Evolutionary conservation across 2,888 invertebrate genomes (phyloP).

Genomic region (Synergus japonicus): DNA sequence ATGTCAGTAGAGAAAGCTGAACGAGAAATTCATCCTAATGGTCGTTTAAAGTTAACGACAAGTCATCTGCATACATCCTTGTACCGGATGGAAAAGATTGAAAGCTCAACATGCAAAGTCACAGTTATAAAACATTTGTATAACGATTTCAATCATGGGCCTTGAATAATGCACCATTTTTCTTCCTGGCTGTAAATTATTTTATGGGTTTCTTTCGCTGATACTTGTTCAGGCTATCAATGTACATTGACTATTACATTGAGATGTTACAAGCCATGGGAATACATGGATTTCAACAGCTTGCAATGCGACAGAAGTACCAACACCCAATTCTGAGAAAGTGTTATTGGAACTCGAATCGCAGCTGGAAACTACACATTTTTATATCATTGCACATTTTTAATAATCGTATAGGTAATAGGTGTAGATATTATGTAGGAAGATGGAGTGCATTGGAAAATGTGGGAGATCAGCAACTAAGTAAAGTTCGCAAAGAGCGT

Average conservation of each 20-base stretch:
- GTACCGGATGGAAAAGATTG: conserved; percentile 12
- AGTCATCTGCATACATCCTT: conserved; percentile 34
- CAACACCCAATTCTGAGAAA: not conserved
- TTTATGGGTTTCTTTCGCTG: not conserved
- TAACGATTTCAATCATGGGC: conserved; percentile 6
- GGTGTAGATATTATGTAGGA: too few species aligned
- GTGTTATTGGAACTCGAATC: not conserved
- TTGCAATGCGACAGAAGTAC: not conserved
- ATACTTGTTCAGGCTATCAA: not conserved
- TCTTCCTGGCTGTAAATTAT: conserved; percentile 11
- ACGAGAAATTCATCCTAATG: conserved; percentile 20
- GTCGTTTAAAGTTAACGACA: conserved; percentile 10
- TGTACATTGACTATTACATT: too few species aligned
- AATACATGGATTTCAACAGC: not conserved
- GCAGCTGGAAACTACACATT: not conserved
- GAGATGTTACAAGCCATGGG: not conserved
- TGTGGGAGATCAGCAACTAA: too few species aligned
- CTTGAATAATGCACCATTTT: conserved; percentile 2
- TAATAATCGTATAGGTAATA: too few species aligned
- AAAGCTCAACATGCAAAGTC: conserved; percentile 12
- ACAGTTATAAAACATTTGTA: not conserved
- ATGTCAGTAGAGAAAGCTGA: not conserved
- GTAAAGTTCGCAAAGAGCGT: not conserved
- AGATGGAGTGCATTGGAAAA: too few species aligned
- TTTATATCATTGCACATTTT: too few species aligned